These are phyloP conservation scores for Stenodera caucasica DNA, from an alignment of 2,888 invertebrate species.

Conservation along the genomic window DNA sequence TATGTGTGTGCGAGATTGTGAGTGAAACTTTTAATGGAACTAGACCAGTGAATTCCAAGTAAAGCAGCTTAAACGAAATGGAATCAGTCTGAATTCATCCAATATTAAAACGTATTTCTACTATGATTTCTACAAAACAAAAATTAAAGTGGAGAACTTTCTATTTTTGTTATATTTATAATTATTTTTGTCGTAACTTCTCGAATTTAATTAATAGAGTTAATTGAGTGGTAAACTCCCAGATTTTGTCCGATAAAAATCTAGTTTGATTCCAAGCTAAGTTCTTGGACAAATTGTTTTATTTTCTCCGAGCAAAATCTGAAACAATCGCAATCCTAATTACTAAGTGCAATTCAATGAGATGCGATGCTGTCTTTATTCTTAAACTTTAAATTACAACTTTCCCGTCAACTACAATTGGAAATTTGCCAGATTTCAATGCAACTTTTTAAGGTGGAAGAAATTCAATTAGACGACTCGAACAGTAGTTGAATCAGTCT, in stretches of 20 bases:
- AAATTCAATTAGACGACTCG: too few relatives aligned
- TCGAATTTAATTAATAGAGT: neutral
- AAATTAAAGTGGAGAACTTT: neutral
- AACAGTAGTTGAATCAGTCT: too few relatives aligned
- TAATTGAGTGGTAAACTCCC: neutral
- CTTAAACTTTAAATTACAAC: neutral
- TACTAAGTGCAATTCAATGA: neutral
- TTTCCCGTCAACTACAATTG: too few relatives aligned
- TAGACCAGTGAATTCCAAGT: neutral
- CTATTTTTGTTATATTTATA: slow-evolving; percentile 13
- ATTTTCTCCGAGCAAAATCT: neutral
- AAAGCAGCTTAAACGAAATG: neutral
- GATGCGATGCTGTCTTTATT: neutral
- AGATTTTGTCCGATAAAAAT: neutral
- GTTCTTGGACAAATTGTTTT: slow-evolving; percentile 1
- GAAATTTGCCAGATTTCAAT: too few relatives aligned
- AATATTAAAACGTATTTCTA: neutral
- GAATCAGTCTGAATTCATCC: slow-evolving; percentile 1
- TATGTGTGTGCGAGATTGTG: neutral
- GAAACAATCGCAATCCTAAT: slow-evolving; percentile 1
- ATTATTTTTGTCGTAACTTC: too few relatives aligned
- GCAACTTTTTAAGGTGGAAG: too few relatives aligned
- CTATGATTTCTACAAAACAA: neutral
- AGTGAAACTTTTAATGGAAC: slow-evolving; percentile 10
- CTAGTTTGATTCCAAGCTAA: neutral